A percentile compares a stretch with the other conserved stretches of the same genome.
phyloP scores from a whole-genome alignment of 2,888 invertebrate genomes.

The Drosophila tanythrix region DNA sequence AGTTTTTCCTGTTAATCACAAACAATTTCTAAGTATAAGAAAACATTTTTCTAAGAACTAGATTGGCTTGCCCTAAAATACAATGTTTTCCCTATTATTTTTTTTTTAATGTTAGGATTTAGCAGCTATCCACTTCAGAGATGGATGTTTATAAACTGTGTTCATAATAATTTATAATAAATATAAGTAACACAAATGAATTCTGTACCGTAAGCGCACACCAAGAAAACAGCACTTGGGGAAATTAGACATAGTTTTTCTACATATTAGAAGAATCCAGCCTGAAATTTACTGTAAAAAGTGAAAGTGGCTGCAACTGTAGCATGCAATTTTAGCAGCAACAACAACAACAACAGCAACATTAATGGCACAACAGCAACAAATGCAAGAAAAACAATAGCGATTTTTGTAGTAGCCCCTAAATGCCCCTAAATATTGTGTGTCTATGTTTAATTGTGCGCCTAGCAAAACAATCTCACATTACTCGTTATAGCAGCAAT shows the following conservation, averaged over 20 bases:
- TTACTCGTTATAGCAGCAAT: conserved; percentile 83
- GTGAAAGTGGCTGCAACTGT: background rate
- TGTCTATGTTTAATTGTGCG: conserved; percentile 53
- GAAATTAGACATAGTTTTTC: background rate
- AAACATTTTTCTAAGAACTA: background rate
- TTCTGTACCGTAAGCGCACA: too few relatives aligned
- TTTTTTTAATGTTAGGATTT: background rate
- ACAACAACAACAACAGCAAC: background rate
- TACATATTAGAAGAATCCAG: background rate
- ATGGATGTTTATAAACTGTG: background rate
- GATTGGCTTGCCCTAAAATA: background rate
- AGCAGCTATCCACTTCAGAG: background rate
- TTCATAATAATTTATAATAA: background rate
- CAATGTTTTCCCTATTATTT: background rate
- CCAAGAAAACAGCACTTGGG: background rate
- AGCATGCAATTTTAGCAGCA: background rate
- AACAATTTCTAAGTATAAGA: background rate
- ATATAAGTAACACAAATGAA: background rate
- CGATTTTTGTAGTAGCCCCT: background rate
- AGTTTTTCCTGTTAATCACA: background rate
- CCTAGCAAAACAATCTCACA: conserved; percentile 67
- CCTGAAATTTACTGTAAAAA: background rate
- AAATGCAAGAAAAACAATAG: background rate
- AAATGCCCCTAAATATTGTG: conserved; percentile 22
- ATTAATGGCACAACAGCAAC: background rate